phyloP scores from a whole-genome alignment of 1,140 invertebrate species.

The Nephotettix cincticeps region DNA sequence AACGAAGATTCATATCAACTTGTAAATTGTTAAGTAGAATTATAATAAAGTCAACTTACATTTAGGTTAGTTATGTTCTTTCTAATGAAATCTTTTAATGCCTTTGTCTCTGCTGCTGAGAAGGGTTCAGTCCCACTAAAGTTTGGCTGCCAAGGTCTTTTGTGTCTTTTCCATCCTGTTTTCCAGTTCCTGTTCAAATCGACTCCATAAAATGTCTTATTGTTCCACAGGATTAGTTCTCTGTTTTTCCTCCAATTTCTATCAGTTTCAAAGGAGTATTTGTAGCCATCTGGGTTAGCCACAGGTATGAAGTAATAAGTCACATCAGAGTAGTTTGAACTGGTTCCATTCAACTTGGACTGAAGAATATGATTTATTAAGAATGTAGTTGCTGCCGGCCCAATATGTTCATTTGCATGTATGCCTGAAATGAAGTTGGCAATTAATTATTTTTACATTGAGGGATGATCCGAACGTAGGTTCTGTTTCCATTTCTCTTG shows the following conservation, averaged over 20 bases:
- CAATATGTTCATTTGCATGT: slow-evolving; percentile 78
- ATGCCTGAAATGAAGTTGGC: slow-evolving; percentile 49
- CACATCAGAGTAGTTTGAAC: slow-evolving; percentile 53
- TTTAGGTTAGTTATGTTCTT: slow-evolving; percentile 41
- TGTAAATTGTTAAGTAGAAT: too few species aligned
- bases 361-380: slow-evolving; percentile 62
- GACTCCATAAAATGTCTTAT: slow-evolving; percentile 49
- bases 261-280: slow-evolving; percentile 61
- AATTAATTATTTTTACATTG: too few species aligned
- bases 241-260: slow-evolving; percentile 73
- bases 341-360: slow-evolving; percentile 37
- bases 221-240: not conserved
- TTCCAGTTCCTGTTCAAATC: slow-evolving; percentile 73
- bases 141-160: slow-evolving; percentile 72
- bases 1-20: too few species aligned
- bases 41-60: slow-evolving; percentile 42
- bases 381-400: slow-evolving; percentile 66
- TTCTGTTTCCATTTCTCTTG: too few species aligned
- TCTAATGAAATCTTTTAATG: slow-evolving; percentile 41
- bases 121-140: slow-evolving; percentile 76
- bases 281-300: slow-evolving; percentile 68
- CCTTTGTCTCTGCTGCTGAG: slow-evolving; percentile 79
- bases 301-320: slow-evolving; percentile 69
- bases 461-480: too few species aligned
- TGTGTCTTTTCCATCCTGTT: slow-evolving; percentile 61